phyloP scores from a whole-genome alignment of 2,797 vertebrate genomes.

The Luscinia megarhynchos region DNA sequence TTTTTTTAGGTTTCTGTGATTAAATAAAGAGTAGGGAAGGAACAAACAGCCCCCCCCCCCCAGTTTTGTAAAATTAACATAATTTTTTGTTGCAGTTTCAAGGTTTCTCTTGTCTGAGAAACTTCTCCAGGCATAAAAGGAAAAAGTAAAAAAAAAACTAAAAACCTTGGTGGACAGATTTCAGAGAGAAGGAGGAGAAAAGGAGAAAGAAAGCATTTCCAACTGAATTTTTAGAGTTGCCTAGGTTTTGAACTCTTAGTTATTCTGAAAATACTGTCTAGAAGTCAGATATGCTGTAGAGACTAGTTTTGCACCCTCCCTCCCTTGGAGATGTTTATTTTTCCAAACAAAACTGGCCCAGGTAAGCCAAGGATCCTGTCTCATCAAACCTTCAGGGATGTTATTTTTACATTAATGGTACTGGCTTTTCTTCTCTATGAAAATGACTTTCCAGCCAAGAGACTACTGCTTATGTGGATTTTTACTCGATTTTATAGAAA shows the following conservation, averaged over 20 bases:
- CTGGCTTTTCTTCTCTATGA: neutral
- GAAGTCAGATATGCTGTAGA: neutral
- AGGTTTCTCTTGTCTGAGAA: neutral
- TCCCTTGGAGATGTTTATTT: neutral
- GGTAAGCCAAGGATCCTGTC: neutral
- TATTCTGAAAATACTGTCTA: neutral
- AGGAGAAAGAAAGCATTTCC: neutral
- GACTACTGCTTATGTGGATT: neutral
- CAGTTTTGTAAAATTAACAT: neutral
- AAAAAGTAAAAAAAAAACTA: neutral
- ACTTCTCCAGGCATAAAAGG: neutral
- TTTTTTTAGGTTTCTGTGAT: neutral
- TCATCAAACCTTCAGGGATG: neutral
- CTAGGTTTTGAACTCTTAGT: neutral
- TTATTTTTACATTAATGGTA: neutral
- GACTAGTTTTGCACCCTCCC: neutral
- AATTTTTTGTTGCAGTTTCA: neutral
- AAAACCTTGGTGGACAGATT: neutral
- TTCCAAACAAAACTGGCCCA: neutral
- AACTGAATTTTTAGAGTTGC: neutral
- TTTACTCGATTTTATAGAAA: neutral
- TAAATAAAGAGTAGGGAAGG: neutral
- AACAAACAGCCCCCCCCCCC: fast-evolving
- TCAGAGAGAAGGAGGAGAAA: neutral
- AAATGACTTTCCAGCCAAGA: neutral